These are phyloP conservation scores for Lacerta viridis DNA, from an alignment of 2,797 vertebrate species.

Conservation along the genomic window DNA sequence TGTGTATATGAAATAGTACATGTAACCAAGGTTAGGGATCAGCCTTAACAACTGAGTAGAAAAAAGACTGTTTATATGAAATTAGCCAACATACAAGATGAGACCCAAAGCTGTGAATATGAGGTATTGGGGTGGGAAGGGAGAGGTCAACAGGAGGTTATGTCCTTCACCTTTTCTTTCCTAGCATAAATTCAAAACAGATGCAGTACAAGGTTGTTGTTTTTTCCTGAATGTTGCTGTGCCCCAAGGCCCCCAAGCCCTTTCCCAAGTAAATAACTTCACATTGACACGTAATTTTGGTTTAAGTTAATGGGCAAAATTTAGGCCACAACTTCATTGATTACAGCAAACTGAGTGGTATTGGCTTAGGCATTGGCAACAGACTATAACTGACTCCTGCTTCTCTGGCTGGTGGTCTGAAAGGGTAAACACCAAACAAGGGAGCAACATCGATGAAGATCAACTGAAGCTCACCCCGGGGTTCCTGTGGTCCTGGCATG, in stretches of 20 bases:
- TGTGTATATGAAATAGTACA: conserved; percentile 27
- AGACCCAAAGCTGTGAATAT: background rate
- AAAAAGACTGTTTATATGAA: background rate
- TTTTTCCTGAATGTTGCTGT: background rate
- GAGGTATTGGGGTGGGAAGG: background rate
- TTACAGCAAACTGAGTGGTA: too few species aligned
- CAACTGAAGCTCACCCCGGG: background rate
- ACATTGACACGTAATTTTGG: too few species aligned
- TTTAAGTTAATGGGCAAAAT: too few species aligned
- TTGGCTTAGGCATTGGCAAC: too few species aligned
- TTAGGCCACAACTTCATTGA: too few species aligned
- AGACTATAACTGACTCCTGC: too few species aligned
- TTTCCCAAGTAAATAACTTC: too few species aligned
- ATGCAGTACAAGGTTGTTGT: background rate
- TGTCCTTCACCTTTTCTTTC: background rate
- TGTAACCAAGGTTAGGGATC: conserved; percentile 60
- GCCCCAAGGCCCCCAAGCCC: too few species aligned
- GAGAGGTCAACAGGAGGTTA: background rate
- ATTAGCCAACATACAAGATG: conserved; percentile 38
- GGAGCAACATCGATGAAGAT: too few species aligned
- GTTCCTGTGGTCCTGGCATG: background rate
- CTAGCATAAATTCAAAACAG: background rate
- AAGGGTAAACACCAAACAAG: too few species aligned
- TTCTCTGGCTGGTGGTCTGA: too few species aligned
- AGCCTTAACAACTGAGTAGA: conserved; percentile 38